phyloP scores from a whole-genome alignment of 2,888 invertebrate genomes.

The Lycophotia porphyrea region DNA sequence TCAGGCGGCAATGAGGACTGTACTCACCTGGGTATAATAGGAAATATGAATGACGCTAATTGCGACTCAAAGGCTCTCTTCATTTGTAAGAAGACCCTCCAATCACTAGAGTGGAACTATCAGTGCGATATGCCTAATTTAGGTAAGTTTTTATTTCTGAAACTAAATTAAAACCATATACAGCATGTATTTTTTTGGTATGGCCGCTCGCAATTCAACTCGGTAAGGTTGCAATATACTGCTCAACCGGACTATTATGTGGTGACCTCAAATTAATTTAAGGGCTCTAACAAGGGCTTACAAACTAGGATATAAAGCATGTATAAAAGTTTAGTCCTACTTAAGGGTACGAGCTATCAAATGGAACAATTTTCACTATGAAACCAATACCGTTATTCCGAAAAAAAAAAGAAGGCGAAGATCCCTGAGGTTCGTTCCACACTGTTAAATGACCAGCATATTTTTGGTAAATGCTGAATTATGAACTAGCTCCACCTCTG shows the following conservation, averaged over 20 bases:
- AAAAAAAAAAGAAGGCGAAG: neutral
- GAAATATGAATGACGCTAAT: constrained; percentile 73
- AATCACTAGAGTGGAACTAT: constrained; percentile 77
- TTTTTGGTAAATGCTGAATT: neutral
- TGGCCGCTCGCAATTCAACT: no score
- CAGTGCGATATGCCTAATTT: constrained; percentile 77
- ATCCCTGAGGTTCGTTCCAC: neutral
- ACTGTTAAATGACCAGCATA: neutral
- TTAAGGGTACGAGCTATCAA: neutral
- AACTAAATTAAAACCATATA: neutral
- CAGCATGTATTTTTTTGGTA: no score
- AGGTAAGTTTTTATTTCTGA: constrained; percentile 64
- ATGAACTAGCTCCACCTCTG: neutral
- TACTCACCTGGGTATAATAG: constrained; percentile 50
- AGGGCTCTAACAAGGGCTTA: no score
- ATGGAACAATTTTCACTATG: neutral
- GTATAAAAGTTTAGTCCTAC: neutral
- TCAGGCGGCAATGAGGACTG: constrained; percentile 75
- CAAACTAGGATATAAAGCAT: no score
- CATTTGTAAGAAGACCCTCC: constrained; percentile 80
- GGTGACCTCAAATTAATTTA: no score
- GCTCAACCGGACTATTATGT: no score
- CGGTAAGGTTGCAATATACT: no score
- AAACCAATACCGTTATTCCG: neutral
- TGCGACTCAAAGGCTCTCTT: constrained; percentile 76